Evolutionary conservation across 2,888 invertebrate genomes (phyloP).

Genomic region (Melanostoma mellinum): DNA sequence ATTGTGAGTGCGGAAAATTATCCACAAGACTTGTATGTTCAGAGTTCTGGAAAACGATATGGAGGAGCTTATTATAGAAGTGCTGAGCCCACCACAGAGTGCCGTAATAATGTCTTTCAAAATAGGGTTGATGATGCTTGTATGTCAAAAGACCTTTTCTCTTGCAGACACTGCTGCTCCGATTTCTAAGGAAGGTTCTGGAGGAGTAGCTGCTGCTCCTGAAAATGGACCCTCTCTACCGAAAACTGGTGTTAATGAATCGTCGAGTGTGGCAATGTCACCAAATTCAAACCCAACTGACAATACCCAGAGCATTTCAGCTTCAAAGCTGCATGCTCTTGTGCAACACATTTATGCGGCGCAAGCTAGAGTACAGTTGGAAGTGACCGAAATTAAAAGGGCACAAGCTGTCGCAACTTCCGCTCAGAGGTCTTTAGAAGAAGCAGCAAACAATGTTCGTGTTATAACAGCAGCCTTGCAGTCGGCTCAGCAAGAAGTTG

Average conservation of each 20-base stretch:
- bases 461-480: constrained; percentile 79
- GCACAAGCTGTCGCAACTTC: constrained; percentile 80
- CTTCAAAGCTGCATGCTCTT: constrained; percentile 75
- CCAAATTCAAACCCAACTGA: neutral
- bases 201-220: neutral
- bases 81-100: constrained; percentile 24
- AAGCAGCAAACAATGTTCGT: constrained; percentile 80
- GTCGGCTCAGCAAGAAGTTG: constrained; percentile 81
- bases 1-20: neutral
- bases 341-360: constrained; percentile 80
- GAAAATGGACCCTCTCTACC: neutral
- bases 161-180: constrained; percentile 3
- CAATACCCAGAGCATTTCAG: neutral
- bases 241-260: neutral
- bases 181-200: neutral
- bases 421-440: constrained; percentile 80
- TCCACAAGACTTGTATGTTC: neutral
- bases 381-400: constrained; percentile 80
- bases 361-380: constrained; percentile 81
- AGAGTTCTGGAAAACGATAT: constrained; percentile 1
- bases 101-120: constrained; percentile 9
- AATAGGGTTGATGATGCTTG: neutral
- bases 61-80: constrained; percentile 16
- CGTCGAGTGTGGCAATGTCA: neutral
- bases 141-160: neutral